phyloP scores from a whole-genome alignment of 2,888 invertebrate species.

The Caenorhabditis zanzibari region DNA sequence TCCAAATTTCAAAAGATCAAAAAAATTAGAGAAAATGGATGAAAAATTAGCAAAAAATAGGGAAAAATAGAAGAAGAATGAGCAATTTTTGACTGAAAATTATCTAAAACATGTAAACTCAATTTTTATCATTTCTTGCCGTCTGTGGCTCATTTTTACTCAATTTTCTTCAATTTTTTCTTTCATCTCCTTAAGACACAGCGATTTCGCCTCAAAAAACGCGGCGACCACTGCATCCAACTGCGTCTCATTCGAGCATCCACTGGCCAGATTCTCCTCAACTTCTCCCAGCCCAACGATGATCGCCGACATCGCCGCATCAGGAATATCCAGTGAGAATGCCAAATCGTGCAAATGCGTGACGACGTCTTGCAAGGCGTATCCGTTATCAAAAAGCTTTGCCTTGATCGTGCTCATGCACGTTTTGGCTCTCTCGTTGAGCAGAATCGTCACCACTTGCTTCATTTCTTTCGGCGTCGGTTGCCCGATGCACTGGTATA shows the following conservation, averaged over 20 bases:
- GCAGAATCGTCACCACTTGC: conserved; percentile 91
- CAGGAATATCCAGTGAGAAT: conserved; percentile 73
- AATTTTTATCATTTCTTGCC: too few species aligned
- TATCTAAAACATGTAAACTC: too few species aligned
- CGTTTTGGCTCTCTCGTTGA: conserved; percentile 83
- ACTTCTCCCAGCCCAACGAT: conserved; percentile 59
- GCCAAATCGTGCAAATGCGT: conserved; percentile 93
- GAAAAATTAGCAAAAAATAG: too few species aligned
- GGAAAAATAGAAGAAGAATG: too few species aligned
- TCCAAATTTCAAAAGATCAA: too few species aligned
- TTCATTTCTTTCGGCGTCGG: conserved; percentile 93
- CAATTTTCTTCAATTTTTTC: neutral
- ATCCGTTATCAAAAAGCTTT: conserved; percentile 91
- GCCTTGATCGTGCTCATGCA: conserved; percentile 85
- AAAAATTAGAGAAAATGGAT: too few species aligned
- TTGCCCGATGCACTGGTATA: conserved; percentile 97
- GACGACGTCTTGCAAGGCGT: conserved; percentile 94
- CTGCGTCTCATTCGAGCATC: conserved; percentile 88
- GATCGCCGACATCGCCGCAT: conserved; percentile 49
- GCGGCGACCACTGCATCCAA: conserved; percentile 92
- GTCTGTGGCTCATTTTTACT: neutral
- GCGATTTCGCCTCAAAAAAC: conserved; percentile 87
- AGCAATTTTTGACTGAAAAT: too few species aligned
- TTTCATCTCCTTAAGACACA: conserved; percentile 40
- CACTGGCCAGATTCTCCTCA: conserved; percentile 58